Percentiles rank a stretch among this genome's conserved stretches.
phyloP scores from a whole-genome alignment of 2,113 vertebrate species.

The Andinoacara biseriatus region DNA sequence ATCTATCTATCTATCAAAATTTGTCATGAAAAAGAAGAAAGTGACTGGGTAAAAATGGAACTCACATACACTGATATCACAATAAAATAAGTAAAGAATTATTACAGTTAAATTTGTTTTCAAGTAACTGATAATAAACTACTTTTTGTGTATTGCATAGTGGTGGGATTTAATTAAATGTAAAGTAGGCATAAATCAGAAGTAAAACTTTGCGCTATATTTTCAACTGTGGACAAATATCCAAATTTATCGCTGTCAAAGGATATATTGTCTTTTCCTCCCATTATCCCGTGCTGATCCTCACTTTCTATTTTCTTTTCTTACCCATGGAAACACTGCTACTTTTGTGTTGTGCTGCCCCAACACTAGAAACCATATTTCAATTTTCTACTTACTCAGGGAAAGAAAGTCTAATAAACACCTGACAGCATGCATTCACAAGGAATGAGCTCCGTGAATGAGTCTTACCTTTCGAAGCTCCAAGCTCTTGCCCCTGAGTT shows the following conservation, averaged over 20 bases:
- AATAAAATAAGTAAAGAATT: too few relatives aligned
- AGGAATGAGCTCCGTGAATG: background rate
- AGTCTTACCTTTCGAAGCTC: background rate
- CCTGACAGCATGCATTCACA: conserved; percentile 10
- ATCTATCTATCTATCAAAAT: too few relatives aligned
- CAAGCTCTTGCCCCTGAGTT: background rate
- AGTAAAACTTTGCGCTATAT: background rate
- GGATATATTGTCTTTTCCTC: background rate
- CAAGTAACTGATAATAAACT: background rate
- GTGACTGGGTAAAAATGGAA: too few relatives aligned
- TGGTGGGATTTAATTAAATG: background rate
- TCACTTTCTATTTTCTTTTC: conserved; percentile 35
- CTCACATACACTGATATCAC: too few relatives aligned
- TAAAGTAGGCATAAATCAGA: background rate
- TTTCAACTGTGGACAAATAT: background rate
- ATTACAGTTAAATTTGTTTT: too few relatives aligned
- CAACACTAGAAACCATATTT: conserved; percentile 18
- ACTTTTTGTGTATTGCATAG: background rate
- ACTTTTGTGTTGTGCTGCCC: background rate
- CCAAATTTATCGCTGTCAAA: background rate
- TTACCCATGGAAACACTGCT: conserved; percentile 31
- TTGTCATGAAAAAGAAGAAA: too few relatives aligned
- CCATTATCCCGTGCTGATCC: background rate
- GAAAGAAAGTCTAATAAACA: conserved; percentile 48
- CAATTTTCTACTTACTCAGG: background rate